Evolutionary conservation across 1,140 invertebrate genomes (phyloP).

Genomic region (Heliothis subflexa): DNA sequence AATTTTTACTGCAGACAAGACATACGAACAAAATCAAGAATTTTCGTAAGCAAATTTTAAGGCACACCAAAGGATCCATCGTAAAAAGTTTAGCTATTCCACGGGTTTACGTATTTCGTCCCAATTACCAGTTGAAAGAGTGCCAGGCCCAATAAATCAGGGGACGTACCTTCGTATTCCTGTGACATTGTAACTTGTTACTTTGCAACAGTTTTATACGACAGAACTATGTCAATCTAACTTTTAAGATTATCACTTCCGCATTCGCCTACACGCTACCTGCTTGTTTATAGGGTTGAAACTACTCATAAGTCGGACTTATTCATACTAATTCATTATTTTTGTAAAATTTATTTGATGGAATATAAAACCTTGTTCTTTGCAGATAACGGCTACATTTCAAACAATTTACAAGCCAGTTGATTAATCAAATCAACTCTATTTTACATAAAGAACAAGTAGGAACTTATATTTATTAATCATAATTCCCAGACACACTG

Average conservation of each 20-base stretch:
- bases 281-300: conserved; percentile 63
- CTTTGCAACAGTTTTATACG: conserved; percentile 72
- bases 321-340: conserved; percentile 15
- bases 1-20: conserved; percentile 5
- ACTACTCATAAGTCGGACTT: neutral
- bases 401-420: no score
- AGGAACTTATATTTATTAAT: neutral
- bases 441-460: neutral
- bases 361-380: neutral
- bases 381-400: no score
- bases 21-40: conserved; percentile 21
- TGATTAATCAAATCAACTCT: neutral
- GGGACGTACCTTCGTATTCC: conserved; percentile 57
- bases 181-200: conserved; percentile 75
- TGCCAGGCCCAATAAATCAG: conserved; percentile 71
- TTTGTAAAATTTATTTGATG: neutral
- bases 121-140: conserved; percentile 70
- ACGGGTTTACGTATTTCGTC: conserved; percentile 62
- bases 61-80: conserved; percentile 47
- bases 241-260: conserved; percentile 83
- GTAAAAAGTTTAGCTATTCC: conserved; percentile 57
- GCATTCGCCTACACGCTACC: conserved; percentile 63
- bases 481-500: neutral
- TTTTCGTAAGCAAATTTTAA: conserved; percentile 46
- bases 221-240: conserved; percentile 82